Evolutionary conservation across 2,113 vertebrate genomes (phyloP).

Genomic region (Syngnathus typhle): DNA sequence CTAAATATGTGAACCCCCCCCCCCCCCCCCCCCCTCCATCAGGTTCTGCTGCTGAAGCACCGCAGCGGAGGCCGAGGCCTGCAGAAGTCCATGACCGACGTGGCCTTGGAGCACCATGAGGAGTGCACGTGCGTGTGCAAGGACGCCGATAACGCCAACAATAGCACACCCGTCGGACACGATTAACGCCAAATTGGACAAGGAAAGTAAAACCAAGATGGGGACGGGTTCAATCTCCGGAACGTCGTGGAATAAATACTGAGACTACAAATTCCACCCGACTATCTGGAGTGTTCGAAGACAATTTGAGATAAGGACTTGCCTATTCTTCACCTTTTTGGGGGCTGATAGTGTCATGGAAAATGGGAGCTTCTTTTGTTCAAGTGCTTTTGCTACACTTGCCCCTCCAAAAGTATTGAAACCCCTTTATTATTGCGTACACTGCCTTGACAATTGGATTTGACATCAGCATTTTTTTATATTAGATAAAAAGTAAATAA

Average conservation of each 20-base stretch:
- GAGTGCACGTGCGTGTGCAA: conserved; percentile 91
- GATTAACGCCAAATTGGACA: conserved; percentile 17
- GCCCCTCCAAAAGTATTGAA: not conserved
- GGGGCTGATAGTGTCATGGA: conserved; percentile 43
- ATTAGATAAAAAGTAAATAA: too few relatives aligned
- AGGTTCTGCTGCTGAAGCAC: conserved; percentile 92
- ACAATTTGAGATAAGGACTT: conserved; percentile 40
- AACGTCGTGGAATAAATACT: not conserved
- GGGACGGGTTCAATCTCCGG: not conserved
- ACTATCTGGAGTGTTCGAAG: conserved; percentile 12
- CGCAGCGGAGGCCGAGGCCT: conserved; percentile 77
- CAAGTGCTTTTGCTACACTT: conserved; percentile 19
- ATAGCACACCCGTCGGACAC: conserved; percentile 68
- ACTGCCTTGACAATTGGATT: not conserved
- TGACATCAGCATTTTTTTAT: not conserved
- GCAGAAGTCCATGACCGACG: conserved; percentile 90
- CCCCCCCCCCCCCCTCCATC: conserved; percentile 22
- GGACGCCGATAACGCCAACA: conserved; percentile 62
- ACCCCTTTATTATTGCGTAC: not conserved
- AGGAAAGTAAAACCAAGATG: not conserved
- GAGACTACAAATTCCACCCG: conserved; percentile 2
- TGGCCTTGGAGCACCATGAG: conserved; percentile 91
- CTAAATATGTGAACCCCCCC: not conserved
- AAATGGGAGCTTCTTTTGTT: conserved; percentile 48
- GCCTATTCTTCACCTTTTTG: conserved; percentile 25